A percentile compares a stretch with the other conserved stretches of the same genome.
phyloP scores from a whole-genome alignment of 2,113 vertebrate genomes.

The Fregata magnificens region DNA sequence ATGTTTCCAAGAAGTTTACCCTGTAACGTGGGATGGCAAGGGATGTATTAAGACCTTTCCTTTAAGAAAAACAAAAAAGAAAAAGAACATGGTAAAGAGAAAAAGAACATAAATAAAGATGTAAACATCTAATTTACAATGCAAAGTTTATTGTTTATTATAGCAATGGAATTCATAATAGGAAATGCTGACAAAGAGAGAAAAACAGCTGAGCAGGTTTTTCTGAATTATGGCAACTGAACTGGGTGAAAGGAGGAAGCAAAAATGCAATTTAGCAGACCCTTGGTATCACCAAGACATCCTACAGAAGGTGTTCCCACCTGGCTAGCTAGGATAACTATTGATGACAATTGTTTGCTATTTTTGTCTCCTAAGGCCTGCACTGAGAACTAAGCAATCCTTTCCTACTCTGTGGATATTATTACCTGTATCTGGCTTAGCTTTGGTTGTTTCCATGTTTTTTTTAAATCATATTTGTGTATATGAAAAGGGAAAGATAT shows the following conservation, averaged over 20 bases:
- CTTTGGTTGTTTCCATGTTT: neutral
- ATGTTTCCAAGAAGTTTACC: neutral
- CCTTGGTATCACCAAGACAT: neutral
- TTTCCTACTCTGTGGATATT: neutral
- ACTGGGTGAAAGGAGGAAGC: neutral
- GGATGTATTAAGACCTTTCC: neutral
- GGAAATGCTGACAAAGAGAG: neutral
- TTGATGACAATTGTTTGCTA: neutral
- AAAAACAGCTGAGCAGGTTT: neutral
- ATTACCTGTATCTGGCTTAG: neutral
- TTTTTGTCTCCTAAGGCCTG: neutral
- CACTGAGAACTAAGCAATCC: neutral
- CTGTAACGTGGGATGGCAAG: neutral
- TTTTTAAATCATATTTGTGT: neutral
- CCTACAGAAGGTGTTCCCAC: neutral
- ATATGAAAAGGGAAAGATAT: neutral
- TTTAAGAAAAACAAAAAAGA: neutral
- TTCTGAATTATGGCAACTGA: neutral
- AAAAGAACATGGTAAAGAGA: neutral
- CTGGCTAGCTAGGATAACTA: neutral
- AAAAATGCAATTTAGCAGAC: neutral
- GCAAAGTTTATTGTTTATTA: neutral
- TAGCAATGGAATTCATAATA: neutral
- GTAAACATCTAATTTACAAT: neutral
- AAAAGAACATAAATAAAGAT: neutral